Base-by-base conservation (phyloP, 2,888 invertebrate species). In the Dasysyrphus albostriatus region DNA sequence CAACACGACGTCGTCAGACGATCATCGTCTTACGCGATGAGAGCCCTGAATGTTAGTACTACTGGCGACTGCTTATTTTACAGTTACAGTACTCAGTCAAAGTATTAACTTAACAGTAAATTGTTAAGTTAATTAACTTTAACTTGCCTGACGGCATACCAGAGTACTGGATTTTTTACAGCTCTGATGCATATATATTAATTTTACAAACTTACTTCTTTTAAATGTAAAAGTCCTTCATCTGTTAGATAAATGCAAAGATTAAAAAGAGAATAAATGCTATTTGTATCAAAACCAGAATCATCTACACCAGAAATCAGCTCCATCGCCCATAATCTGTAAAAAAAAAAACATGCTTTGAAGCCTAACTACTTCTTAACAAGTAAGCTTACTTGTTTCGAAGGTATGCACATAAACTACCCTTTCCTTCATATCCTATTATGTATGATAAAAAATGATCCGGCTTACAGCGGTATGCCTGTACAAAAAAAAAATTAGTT, bases 401-500 rank as follows among this genome's bases (percentile, higher is more conserved):
- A 29, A 98, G 93, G 90, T 95, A 96, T 0, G 96, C 95, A 3
- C 96, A 94, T n/a, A 98, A 93, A 88, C 97, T 97, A 76, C 97
- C 97, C 89, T 95, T 95, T 1, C 98, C 98, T 92, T 98, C 98
- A 91, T 98, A 96, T 0, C 97, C 97, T 5, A 98, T 92, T n/a
- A 98, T 92, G 92, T 95, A 95, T 0, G 96, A 95, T 5, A 98
- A 92, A 90, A 97, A 98, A 83, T 96, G 93, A 82, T 95, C 93
- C 34, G 94, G 93, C 65, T 93, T 93, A 75, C 90, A 90, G 88
- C 90, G 91, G 88, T 92, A 93, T 51, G 90, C 89, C 83, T 91
- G 42, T 0, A 72, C 83, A 63, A 73, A 82, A 10, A 39, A 70
- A 42, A 12, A 42, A 63, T 39, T n/a, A 58, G 6, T 32, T 19